A percentile compares a stretch with the other conserved stretches of the same genome.
These are phyloP conservation scores for Athetis lepigone DNA, from an alignment of 2,888 invertebrate genomes.

Conservation along the genomic window DNA sequence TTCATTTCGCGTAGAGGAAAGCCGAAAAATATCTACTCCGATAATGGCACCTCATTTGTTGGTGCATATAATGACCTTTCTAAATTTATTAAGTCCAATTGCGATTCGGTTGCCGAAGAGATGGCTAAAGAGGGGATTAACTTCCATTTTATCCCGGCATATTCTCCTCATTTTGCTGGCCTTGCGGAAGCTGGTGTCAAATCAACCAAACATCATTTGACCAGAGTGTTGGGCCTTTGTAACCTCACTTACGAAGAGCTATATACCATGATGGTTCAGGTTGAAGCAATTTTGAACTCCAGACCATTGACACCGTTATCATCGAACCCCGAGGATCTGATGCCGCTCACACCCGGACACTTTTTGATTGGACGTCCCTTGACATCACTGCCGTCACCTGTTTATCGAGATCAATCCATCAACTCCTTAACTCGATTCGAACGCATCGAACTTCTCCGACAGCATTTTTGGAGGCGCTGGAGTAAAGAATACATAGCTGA, in stretches of 20 bases:
- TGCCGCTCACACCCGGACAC: constrained; percentile 1
- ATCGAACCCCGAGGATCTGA: too few relatives aligned
- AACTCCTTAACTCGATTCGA: not conserved
- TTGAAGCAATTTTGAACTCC: constrained; percentile 7
- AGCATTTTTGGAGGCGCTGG: constrained; percentile 2
- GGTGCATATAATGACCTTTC: too few relatives aligned
- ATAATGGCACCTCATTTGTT: too few relatives aligned
- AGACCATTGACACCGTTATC: too few relatives aligned
- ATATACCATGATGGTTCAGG: constrained; percentile 1
- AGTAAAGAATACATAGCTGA: constrained; percentile 1
- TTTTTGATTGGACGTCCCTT: constrained; percentile 14
- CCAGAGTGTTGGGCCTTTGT: constrained; percentile 11
- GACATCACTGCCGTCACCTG: not conserved
- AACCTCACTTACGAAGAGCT: constrained; percentile 13
- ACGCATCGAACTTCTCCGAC: not conserved
- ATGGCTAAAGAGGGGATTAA: too few relatives aligned
- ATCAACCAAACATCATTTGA: not conserved
- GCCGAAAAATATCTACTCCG: not conserved
- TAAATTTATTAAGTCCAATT: too few relatives aligned
- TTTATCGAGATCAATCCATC: not conserved
- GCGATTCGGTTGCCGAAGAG: too few relatives aligned
- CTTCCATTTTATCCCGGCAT: too few relatives aligned
- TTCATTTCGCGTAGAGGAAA: not conserved
- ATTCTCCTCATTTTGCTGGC: too few relatives aligned
- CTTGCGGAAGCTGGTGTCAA: not conserved